A percentile compares a stretch with the other conserved stretches of the same genome.
phyloP scores from a whole-genome alignment of 2,888 invertebrate genomes.

The Nomada hirtipes region DNA sequence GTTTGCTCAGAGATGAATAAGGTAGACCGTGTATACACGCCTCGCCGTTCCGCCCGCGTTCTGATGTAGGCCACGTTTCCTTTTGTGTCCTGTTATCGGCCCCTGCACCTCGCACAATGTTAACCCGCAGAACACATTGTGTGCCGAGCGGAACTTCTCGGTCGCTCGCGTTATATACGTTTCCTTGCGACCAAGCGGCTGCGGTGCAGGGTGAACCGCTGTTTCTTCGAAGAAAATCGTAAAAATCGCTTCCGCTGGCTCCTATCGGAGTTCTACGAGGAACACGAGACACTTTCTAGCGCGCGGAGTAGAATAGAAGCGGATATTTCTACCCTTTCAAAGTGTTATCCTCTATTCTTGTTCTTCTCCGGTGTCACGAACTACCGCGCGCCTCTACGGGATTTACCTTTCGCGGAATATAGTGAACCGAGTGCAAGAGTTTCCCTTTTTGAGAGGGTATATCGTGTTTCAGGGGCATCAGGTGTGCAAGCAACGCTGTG shows the following conservation, averaged over 20 bases:
- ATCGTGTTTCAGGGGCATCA: too few relatives aligned
- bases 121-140: constrained; percentile 4
- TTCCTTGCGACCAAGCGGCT: neutral
- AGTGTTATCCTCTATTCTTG: neutral
- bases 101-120: constrained; percentile 52
- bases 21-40: constrained; percentile 55
- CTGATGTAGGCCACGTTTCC: constrained; percentile 63
- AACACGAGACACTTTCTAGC: neutral
- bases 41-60: constrained; percentile 25
- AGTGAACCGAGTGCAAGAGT: neutral
- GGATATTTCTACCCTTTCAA: constrained; percentile 30
- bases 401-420: neutral
- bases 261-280: neutral
- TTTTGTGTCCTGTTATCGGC: constrained; percentile 56
- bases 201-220: neutral
- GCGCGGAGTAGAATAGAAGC: constrained; percentile 9
- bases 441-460: neutral
- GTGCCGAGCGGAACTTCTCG: constrained; percentile 12
- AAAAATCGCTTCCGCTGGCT: neutral
- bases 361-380: neutral
- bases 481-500: too few relatives aligned
- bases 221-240: constrained; percentile 15
- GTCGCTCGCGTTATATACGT: neutral
- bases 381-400: neutral
- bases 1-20: constrained; percentile 64